Evolutionary conservation across 1,140 invertebrate genomes (phyloP).

Genomic region (Brachionus manjavacas): DNA sequence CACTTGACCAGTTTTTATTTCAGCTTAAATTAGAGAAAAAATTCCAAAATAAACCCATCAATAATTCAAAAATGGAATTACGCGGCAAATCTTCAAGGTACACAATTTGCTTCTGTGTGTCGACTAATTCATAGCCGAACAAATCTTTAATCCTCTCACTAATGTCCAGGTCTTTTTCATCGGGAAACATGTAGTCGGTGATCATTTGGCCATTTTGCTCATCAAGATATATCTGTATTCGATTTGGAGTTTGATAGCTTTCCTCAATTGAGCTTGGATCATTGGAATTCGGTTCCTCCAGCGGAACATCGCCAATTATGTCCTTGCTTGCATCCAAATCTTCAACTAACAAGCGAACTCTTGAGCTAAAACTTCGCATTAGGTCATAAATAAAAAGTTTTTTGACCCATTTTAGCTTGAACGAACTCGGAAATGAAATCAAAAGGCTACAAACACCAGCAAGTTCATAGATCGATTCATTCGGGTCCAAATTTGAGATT

Average conservation of each 20-base stretch:
- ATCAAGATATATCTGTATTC: constrained; percentile 12
- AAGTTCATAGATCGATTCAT: constrained; percentile 35
- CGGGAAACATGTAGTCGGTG: constrained; percentile 20
- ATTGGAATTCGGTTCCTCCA: constrained; percentile 27
- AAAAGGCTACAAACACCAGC: constrained; percentile 1
- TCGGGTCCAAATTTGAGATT: not conserved
- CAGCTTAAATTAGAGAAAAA: not conserved
- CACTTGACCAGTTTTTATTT: not conserved
- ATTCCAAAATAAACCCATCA: no score
- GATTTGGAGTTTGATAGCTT: constrained; percentile 33
- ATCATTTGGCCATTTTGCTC: not conserved
- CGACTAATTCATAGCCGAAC: not conserved
- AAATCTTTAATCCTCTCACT: not conserved
- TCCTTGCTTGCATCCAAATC: constrained; percentile 36
- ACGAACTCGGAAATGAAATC: not conserved
- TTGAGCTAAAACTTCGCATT: constrained; percentile 19
- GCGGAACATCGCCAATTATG: constrained; percentile 33
- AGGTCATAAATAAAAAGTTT: constrained; percentile 31
- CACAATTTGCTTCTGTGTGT: not conserved
- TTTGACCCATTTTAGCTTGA: constrained; percentile 22
- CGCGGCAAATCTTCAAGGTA: constrained; percentile 34
- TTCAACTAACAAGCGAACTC: constrained; percentile 26
- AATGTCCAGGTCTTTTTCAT: constrained; percentile 25
- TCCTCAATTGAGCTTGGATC: constrained; percentile 35
- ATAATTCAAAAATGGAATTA: not conserved